These are phyloP conservation scores for Ridgeia piscesae DNA, from an alignment of 1,140 invertebrate species.

Conservation along the genomic window DNA sequence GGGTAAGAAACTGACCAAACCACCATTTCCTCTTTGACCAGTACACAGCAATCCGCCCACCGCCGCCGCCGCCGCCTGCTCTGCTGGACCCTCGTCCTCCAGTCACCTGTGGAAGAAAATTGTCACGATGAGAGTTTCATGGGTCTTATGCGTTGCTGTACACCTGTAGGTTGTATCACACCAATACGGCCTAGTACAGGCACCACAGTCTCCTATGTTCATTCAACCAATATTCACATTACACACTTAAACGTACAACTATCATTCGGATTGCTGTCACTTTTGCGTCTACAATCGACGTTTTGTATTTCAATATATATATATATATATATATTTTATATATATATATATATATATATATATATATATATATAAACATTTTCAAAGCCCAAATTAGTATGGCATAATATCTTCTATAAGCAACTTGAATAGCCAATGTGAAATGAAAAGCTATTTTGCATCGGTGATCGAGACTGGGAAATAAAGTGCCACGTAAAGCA, in stretches of 20 bases:
- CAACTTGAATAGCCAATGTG: not conserved
- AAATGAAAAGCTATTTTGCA: not conserved
- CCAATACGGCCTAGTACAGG: too few relatives aligned
- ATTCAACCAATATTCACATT: too few relatives aligned
- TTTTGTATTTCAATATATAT: too few relatives aligned
- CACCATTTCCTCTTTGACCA: slow-evolving; percentile 36
- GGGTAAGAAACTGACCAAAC: slow-evolving; percentile 35
- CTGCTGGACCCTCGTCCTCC: not conserved
- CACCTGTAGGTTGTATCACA: too few relatives aligned
- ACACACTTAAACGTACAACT: too few relatives aligned
- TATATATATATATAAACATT: not conserved
- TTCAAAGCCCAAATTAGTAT: not conserved
- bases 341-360: too few relatives aligned
- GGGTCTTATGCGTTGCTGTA: too few relatives aligned
- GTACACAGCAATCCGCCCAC: slow-evolving; percentile 39
- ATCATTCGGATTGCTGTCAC: too few relatives aligned
- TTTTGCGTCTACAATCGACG: too few relatives aligned
- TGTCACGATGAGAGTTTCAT: not conserved
- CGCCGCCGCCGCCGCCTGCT: slow-evolving; percentile 40
- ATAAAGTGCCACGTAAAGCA: not conserved
- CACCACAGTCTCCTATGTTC: too few relatives aligned
- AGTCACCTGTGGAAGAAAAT: not conserved
- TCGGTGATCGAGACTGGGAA: not conserved
- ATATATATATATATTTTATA: too few relatives aligned
- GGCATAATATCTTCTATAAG: not conserved